These are phyloP conservation scores for Drosophila parthenogenetica DNA, from an alignment of 2,888 invertebrate species.

Conservation along the genomic window DNA sequence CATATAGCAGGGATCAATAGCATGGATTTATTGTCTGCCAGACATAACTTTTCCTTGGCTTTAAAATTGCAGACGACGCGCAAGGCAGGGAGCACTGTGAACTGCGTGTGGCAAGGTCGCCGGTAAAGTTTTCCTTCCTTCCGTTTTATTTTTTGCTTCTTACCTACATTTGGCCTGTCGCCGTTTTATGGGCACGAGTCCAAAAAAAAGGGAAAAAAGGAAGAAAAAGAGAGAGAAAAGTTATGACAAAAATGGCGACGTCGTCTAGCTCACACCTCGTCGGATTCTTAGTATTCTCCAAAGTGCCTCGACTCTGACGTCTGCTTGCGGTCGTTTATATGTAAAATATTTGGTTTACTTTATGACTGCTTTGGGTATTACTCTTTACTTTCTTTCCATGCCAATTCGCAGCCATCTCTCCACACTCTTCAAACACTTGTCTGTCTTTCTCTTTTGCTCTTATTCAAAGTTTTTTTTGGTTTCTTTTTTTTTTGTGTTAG, in stretches of 20 bases:
- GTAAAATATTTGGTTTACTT: slow-evolving; percentile 79
- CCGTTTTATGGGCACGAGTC: slow-evolving; percentile 64
- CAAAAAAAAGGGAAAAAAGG: slow-evolving; percentile 29
- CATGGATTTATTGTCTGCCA: slow-evolving; percentile 75
- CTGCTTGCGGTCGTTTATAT: slow-evolving; percentile 77
- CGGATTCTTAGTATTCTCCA: slow-evolving; percentile 11
- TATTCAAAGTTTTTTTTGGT: slow-evolving; percentile 40
- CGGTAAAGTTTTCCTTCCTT: slow-evolving; percentile 43
- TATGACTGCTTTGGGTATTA: slow-evolving; percentile 79
- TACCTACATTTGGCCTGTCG: slow-evolving; percentile 71
- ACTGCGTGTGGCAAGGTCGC: slow-evolving; percentile 65
- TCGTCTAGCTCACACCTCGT: slow-evolving; percentile 63
- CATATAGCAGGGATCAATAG: slow-evolving; percentile 80
- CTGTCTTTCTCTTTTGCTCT: background rate
- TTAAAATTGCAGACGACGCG: slow-evolving; percentile 58
- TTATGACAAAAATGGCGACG: slow-evolving; percentile 74
- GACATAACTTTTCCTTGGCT: slow-evolving; percentile 72
- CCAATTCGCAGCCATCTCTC: slow-evolving; percentile 57
- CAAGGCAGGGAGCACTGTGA: slow-evolving; percentile 9
- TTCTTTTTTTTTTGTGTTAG: background rate
- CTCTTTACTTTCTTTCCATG: slow-evolving; percentile 77
- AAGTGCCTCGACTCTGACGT: slow-evolving; percentile 56
- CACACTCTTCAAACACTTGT: background rate
- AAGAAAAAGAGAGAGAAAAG: slow-evolving; percentile 40
- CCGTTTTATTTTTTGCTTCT: slow-evolving; percentile 1